Evolutionary conservation across 2,888 invertebrate species (phyloP).

Genomic region (Tiliacea citrago): DNA sequence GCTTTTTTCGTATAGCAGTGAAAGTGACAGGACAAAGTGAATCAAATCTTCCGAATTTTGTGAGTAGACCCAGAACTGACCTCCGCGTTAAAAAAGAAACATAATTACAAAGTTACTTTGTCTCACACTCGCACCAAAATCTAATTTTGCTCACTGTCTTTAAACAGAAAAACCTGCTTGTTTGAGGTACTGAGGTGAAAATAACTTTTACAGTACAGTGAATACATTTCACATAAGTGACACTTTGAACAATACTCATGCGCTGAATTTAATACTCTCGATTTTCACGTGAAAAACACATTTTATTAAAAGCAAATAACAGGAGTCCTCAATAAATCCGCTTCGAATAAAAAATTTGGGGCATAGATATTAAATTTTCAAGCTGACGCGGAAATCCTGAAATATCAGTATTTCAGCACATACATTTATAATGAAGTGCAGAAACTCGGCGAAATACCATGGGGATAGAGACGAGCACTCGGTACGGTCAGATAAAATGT

Average conservation of each 20-base stretch:
- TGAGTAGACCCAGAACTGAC: too few relatives aligned
- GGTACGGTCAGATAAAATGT: conserved; percentile 45
- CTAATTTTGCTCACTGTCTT: too few relatives aligned
- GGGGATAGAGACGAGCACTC: conserved; percentile 37
- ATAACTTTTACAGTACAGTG: background rate
- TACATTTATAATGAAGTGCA: conserved; percentile 72
- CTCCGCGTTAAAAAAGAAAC: too few relatives aligned
- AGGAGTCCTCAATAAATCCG: conserved; percentile 54
- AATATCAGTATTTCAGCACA: conserved; percentile 53
- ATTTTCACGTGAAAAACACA: conserved; percentile 43
- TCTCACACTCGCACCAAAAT: too few relatives aligned
- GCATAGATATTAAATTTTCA: conserved; percentile 70
- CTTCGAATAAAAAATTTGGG: conserved; percentile 55
- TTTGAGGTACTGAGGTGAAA: background rate
- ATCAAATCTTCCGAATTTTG: too few relatives aligned
- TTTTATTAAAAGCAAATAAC: conserved; percentile 67
- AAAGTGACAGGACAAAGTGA: too few relatives aligned
- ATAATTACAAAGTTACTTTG: too few relatives aligned
- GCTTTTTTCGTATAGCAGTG: too few relatives aligned
- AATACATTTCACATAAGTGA: background rate
- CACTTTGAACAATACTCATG: conserved; percentile 5
- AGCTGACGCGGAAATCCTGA: conserved; percentile 43
- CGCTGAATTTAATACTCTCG: conserved; percentile 15
- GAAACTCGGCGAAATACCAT: conserved; percentile 63
- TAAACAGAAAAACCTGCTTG: too few relatives aligned